A percentile compares a stretch with the other conserved stretches of the same genome.
Evolutionary conservation across 2,113 vertebrate genomes (phyloP).

Genomic region (Paramisgurnus dabryanus): DNA sequence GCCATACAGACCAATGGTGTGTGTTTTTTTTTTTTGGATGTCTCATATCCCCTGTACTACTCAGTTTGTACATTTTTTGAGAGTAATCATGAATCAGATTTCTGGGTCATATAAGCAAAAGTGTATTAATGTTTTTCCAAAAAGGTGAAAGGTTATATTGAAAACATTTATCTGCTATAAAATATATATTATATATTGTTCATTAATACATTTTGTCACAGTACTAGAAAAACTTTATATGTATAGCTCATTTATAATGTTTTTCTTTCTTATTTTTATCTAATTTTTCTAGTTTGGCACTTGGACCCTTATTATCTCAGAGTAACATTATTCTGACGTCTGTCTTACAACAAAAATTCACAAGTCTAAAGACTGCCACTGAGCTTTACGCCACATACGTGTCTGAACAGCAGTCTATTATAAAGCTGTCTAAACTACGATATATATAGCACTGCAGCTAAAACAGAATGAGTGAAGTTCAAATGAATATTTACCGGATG

Average conservation of each 20-base stretch:
- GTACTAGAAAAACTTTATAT: no score
- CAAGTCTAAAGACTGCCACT: neutral
- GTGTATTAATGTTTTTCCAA: no score
- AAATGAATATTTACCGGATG: neutral
- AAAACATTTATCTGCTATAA: no score
- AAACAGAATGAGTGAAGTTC: neutral
- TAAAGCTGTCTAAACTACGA: neutral
- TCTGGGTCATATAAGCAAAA: neutral
- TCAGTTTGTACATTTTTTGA: neutral
- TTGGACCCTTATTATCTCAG: neutral
- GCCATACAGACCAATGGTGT: constrained; percentile 95
- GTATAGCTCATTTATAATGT: no score
- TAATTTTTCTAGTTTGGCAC: no score
- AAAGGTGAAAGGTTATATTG: no score
- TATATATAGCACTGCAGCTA: constrained; percentile 23
- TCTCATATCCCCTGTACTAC: neutral
- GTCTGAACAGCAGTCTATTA: constrained; percentile 21
- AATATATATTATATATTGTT: no score
- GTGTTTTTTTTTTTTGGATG: neutral
- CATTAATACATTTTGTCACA: no score
- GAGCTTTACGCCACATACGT: neutral
- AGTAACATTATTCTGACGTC: constrained; percentile 18
- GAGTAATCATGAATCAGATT: neutral
- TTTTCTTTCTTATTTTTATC: no score
- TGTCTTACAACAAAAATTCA: neutral